Evolutionary conservation across 53 echinoderm and acorn worm species (phyloP), one percentile per base, ranked within the genome.

Genomic region (Luidia sarsii): DNA sequence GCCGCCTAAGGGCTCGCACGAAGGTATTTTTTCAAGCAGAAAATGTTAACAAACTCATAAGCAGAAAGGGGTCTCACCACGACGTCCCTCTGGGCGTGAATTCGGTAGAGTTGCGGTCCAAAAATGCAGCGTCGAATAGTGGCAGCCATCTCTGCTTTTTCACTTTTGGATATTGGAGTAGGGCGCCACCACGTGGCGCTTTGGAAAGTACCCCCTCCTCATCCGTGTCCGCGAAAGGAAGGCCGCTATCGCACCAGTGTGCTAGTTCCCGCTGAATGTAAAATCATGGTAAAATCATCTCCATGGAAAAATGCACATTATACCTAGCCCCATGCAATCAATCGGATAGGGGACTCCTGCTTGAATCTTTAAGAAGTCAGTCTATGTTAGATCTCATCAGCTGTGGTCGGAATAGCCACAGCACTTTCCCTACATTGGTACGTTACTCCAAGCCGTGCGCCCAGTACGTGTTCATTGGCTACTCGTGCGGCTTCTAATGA

Each of bases 21-120:
- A n/a, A n/a, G n/a, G n/a, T n/a, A n/a, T n/a, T n/a, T n/a, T n/a
- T n/a, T n/a, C n/a, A n/a, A n/a, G n/a, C n/a, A n/a, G n/a, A n/a
- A n/a, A n/a, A n/a, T n/a, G n/a, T n/a, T n/a, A n/a, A n/a, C n/a
- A n/a, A n/a, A n/a, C n/a, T n/a, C n/a, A n/a, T n/a, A n/a, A n/a
- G n/a, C n/a, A n/a, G n/a, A n/a, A n/a, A n/a, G n/a, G n/a, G n/a
- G n/a, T n/a, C 46, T 75, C 7, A 75, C 75, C 75, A 41, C 4
- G 10, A 14, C 30, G 29, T 60, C 48, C 14, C 25, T 57, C 11
- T 24, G 35, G 25, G 70, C 33, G 25, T 83, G 83, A 37, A 83
- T 68, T 70, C 83, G 38, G 46, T 83, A 83, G 33, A 83, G 60
- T 39, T 70, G 69, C 9, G 83, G 83, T 2, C 83, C 83, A 61